Conservation (phyloP, 2,888 invertebrate species). For the Eupithecia dodoneata region DNA sequence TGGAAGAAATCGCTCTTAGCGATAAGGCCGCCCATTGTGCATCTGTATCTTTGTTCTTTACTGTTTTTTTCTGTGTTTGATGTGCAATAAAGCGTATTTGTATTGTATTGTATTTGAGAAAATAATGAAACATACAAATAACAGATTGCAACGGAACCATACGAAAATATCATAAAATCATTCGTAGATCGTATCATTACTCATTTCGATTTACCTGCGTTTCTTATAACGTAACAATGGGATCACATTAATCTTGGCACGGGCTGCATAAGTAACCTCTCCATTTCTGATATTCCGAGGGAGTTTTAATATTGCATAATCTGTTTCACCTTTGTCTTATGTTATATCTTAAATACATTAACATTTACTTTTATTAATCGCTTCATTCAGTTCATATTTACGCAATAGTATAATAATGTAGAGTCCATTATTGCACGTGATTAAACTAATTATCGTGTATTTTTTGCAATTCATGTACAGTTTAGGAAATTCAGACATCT, state of each 20-base stretch:
- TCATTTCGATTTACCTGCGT: constrained; percentile 20
- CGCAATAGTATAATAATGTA: neutral
- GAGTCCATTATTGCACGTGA: neutral
- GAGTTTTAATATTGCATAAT: constrained; percentile 18
- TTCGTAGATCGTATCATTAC: constrained; percentile 12
- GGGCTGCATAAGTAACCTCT: constrained; percentile 1
- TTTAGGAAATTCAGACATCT: neutral
- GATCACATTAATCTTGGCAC: constrained; percentile 13
- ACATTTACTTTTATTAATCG: constrained; percentile 15
- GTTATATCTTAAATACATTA: constrained; percentile 1
- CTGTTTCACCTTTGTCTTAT: constrained; percentile 1
- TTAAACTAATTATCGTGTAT: neutral
- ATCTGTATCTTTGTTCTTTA: too few species aligned
- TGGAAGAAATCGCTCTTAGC: too few species aligned
- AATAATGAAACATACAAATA: neutral
- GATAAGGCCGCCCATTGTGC: too few species aligned
- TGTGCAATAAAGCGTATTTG: too few species aligned
- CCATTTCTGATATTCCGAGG: constrained; percentile 13
- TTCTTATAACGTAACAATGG: constrained; percentile 26
- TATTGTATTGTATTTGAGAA: too few species aligned
- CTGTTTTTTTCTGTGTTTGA: too few species aligned
- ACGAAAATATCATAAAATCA: constrained; percentile 2
- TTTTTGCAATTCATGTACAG: constrained; percentile 3
- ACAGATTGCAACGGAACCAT: neutral
- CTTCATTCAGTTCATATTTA: constrained; percentile 7